phyloP scores from a whole-genome alignment of 2,113 vertebrate genomes.

The Myiopsitta monachus region DNA sequence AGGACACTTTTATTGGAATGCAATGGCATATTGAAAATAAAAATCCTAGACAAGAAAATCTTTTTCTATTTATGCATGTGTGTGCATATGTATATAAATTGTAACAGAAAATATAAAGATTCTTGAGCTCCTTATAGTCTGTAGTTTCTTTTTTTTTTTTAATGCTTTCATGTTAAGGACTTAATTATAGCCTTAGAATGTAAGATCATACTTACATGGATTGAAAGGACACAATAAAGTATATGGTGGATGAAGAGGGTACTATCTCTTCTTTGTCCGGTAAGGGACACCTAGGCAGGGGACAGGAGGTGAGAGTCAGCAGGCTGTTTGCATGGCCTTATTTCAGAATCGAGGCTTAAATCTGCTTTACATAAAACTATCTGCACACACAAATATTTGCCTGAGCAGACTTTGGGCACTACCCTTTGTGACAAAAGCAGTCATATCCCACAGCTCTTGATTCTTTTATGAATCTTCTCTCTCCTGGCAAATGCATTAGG shows the following conservation, averaged over 20 bases:
- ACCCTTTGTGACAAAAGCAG: neutral
- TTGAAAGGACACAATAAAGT: neutral
- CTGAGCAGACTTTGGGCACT: neutral
- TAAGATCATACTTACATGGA: neutral
- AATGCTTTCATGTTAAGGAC: neutral
- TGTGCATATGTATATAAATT: neutral
- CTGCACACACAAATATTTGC: neutral
- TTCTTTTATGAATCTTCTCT: neutral
- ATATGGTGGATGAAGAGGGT: no score
- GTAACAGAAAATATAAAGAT: neutral
- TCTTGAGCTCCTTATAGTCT: neutral
- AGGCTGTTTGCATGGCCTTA: neutral
- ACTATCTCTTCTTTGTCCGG: neutral
- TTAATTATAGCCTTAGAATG: neutral
- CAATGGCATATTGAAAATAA: neutral
- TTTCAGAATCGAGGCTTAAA: neutral
- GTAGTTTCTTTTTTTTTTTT: neutral
- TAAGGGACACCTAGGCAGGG: neutral
- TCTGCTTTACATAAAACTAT: neutral
- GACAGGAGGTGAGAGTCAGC: neutral
- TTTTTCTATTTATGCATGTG: neutral
- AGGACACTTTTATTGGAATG: neutral
- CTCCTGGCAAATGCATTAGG: neutral
- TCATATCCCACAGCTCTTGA: neutral
- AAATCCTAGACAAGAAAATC: neutral